phyloP scores from a whole-genome alignment of 2,797 vertebrate species.

The Pseudomugil tenellus region DNA sequence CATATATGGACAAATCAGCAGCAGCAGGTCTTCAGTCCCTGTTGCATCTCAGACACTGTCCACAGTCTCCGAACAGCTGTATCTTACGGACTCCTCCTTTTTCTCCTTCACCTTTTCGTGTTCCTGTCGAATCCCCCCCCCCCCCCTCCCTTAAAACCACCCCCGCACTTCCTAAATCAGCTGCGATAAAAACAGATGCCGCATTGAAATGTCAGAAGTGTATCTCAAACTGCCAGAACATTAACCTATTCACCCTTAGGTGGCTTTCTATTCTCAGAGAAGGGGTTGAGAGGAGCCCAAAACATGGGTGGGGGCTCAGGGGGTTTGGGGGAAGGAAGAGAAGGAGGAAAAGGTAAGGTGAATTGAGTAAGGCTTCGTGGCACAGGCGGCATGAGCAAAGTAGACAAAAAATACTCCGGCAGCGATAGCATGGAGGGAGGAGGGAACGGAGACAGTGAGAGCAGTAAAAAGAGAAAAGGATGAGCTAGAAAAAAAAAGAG shows the following conservation, averaged over 20 bases:
- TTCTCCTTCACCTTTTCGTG: conserved; percentile 7
- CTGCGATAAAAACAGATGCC: conserved; percentile 83
- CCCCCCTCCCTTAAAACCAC: conserved; percentile 36
- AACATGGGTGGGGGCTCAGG: neutral
- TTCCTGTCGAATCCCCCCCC: conserved; percentile 31
- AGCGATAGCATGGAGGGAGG: conserved; percentile 12
- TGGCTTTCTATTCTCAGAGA: conserved; percentile 64
- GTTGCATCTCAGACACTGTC: conserved; percentile 49
- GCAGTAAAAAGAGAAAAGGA: conserved; percentile 49
- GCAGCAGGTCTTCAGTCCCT: conserved; percentile 52
- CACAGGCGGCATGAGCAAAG: no score
- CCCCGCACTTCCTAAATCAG: conserved; percentile 80
- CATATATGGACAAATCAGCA: conserved; percentile 25
- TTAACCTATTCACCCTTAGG: conserved; percentile 83
- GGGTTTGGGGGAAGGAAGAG: conserved; percentile 1
- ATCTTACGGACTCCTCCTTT: conserved; percentile 34
- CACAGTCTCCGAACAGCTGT: conserved; percentile 44
- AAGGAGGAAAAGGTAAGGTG: conserved; percentile 17
- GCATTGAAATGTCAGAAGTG: conserved; percentile 86
- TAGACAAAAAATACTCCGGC: conserved; percentile 55
- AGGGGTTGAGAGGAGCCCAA: neutral
- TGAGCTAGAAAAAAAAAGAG: conserved; percentile 17
- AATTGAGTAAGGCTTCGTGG: no score
- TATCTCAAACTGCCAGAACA: conserved; percentile 87
- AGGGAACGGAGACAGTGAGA: conserved; percentile 8